These are phyloP conservation scores for Acanthurus tractus DNA, from an alignment of 2,797 vertebrate species.

Conservation along the genomic window DNA sequence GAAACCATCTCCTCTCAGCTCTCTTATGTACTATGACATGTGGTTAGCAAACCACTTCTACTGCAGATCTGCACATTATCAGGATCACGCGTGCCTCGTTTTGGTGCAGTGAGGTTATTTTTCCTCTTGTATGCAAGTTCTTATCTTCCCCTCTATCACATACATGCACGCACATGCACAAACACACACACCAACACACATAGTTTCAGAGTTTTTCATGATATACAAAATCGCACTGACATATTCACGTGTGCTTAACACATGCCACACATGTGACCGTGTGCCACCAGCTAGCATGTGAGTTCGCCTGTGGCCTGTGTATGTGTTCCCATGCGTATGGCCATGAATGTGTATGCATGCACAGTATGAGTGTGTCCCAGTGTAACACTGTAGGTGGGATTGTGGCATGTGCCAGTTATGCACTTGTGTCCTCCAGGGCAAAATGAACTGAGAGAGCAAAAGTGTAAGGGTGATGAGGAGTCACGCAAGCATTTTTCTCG, in stretches of 20 bases:
- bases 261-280: constrained; percentile 63
- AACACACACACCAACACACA: constrained; percentile 11
- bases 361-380: constrained; percentile 25
- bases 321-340: constrained; percentile 49
- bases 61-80: constrained; percentile 39
- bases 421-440: constrained; percentile 68
- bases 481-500: constrained; percentile 75
- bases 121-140: not conserved
- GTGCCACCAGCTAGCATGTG: constrained; percentile 61
- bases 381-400: constrained; percentile 61
- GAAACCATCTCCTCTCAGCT: constrained; percentile 7
- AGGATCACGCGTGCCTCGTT: constrained; percentile 22
- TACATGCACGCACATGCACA: constrained; percentile 4
- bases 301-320: constrained; percentile 45
- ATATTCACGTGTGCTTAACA: constrained; percentile 55
- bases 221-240: constrained; percentile 44
- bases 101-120: constrained; percentile 6
- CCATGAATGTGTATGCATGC: constrained; percentile 18
- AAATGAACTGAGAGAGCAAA: constrained; percentile 67
- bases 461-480: constrained; percentile 59
- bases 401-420: constrained; percentile 66
- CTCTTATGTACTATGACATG: constrained; percentile 26
- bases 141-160: constrained; percentile 16
- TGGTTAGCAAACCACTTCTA: constrained; percentile 41
- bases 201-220: constrained; percentile 8